Evolutionary conservation across 2,113 vertebrate genomes (phyloP).

Genomic region (Caranx ignobilis): DNA sequence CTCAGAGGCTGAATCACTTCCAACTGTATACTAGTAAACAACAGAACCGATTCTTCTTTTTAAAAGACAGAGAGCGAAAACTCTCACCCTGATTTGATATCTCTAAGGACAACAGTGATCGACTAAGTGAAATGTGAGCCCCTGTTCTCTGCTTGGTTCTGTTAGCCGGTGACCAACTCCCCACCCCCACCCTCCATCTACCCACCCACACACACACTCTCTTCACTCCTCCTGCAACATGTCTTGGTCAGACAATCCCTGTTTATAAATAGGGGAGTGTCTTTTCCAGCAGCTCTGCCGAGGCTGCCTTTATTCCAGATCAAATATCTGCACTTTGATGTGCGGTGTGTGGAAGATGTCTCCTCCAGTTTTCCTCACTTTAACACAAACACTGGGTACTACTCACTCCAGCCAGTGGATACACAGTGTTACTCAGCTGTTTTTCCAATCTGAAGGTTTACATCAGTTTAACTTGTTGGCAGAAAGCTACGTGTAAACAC

Average conservation of each 20-base stretch:
- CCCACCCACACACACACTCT: slow-evolving; percentile 19
- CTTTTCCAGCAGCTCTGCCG: slow-evolving; percentile 72
- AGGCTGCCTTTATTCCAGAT: slow-evolving; percentile 75
- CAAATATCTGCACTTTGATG: slow-evolving; percentile 79
- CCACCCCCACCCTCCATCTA: slow-evolving; percentile 55
- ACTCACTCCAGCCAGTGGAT: background rate
- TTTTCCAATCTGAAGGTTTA: background rate
- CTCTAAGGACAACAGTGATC: slow-evolving; percentile 74
- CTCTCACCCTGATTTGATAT: slow-evolving; percentile 49
- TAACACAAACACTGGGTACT: slow-evolving; percentile 44
- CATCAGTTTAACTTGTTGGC: background rate
- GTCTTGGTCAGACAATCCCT: slow-evolving; percentile 62
- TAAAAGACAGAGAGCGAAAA: slow-evolving; percentile 8
- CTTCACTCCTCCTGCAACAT: slow-evolving; percentile 61
- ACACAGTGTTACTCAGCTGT: background rate
- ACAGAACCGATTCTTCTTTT: slow-evolving; percentile 1
- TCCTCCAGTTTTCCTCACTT: slow-evolving; percentile 42
- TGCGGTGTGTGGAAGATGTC: slow-evolving; percentile 60
- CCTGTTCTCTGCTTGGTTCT: slow-evolving; percentile 48
- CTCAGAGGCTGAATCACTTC: slow-evolving; percentile 24
- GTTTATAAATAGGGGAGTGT: slow-evolving; percentile 84
- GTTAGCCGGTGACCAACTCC: slow-evolving; percentile 58
- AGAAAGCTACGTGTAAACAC: background rate
- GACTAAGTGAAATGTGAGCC: slow-evolving; percentile 79
- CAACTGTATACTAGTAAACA: slow-evolving; percentile 19